Base-by-base conservation (phyloP, 2,797 vertebrate species). In the Brotula barbata region DNA sequence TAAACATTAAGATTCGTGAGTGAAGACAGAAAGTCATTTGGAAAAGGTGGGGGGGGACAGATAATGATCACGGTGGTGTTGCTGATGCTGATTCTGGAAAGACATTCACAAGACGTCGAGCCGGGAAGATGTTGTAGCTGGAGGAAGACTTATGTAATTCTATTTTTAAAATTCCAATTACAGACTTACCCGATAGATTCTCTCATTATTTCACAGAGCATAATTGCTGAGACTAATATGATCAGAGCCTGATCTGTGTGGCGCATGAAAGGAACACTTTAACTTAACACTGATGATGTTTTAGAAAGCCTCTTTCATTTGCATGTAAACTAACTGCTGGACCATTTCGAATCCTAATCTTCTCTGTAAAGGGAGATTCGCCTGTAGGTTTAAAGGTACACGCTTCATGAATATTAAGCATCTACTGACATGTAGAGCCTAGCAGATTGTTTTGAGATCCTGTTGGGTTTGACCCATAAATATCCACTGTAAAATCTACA, bases 1-100 rank as follows among this genome's bases (percentile, higher is more conserved):
- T 58, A 67, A 75, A 43, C 76, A 75, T 87, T 71, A 77, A 57
- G 47, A 34, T 77, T 43, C 71, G 63, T 67, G 57, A 75, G 63
- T 60, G 34, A 58, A n/a, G 50, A 52, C 25, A 67, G 59, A 71
- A 60, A 70, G 61, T 75, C 68, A 71, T 73, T 80, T 76, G 61
- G 49, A 16, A 20, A 16, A 67, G 63, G 36, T 72, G 53, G 57
- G 9, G n/a, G 54, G 61, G 78, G 82, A 87, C 71, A 79, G 33
- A 68, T 21, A 16, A 53, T 51, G 19, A 71, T 69, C 72, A 69
- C 84, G 72, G 77, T 28, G 25, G 7, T 28, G 4, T 4, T 28
- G 41, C 22, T 54, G 54, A 62, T 64, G 63, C 55, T 41, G 42
- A 64, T 50, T 17, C 7, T 31, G 17, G 33, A 50, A 39, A 25